Conservation (phyloP, 2,797 vertebrate species). For the Otolemur crassicaudatus region DNA sequence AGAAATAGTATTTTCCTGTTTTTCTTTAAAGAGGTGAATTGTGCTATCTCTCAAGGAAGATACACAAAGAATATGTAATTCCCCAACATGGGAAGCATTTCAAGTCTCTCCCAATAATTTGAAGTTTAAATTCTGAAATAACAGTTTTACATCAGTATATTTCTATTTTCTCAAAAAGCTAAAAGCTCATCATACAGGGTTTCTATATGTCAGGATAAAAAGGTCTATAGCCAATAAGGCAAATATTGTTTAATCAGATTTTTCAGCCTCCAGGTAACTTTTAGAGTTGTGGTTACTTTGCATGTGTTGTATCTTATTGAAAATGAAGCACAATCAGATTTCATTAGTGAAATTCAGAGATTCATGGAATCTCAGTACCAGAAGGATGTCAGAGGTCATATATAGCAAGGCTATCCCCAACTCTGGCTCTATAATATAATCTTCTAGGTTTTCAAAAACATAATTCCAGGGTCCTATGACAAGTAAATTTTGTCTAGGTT, state of each 20-base stretch:
- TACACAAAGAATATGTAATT: conserved; percentile 55
- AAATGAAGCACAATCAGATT: background rate
- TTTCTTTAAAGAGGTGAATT: background rate
- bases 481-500: background rate
- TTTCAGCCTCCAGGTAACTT: background rate
- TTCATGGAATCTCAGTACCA: background rate
- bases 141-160: conserved; percentile 24
- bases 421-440: background rate
- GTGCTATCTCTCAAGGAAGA: conserved; percentile 58
- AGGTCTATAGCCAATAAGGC: conserved; percentile 3
- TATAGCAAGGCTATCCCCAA: background rate
- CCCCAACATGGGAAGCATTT: conserved; percentile 36
- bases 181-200: background rate
- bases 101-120: conserved; percentile 47
- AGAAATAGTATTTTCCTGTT: background rate
- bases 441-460: background rate
- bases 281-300: background rate
- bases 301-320: background rate
- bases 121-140: conserved; percentile 66
- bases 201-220: conserved; percentile 18
- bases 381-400: background rate
- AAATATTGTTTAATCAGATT: conserved; percentile 33
- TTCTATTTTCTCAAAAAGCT: conserved; percentile 68
- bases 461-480: background rate
- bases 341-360: background rate